Conservation (phyloP, 2,888 invertebrate species). For the Formica aserva region DNA sequence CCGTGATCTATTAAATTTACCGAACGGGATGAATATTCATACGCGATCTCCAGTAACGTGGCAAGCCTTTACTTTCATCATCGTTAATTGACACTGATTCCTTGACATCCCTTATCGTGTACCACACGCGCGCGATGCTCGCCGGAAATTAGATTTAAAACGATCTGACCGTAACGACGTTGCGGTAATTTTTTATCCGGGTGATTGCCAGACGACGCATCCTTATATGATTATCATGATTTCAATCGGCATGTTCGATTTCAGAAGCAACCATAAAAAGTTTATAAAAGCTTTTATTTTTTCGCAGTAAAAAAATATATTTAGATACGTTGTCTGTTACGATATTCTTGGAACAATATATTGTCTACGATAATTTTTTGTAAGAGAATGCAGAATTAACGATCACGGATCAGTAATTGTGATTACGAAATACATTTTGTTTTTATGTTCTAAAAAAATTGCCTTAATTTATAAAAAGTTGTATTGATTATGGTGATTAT, state of each 20-base stretch:
- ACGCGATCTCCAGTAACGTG: constrained; percentile 64
- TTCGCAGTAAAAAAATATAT: neutral
- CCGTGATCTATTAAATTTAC: constrained; percentile 72
- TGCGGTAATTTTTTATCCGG: constrained; percentile 70
- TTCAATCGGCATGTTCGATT: constrained; percentile 39
- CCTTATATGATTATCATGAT: constrained; percentile 58
- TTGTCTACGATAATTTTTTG: neutral
- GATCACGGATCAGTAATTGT: neutral
- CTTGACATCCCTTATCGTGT: constrained; percentile 71
- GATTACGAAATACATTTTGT: neutral
- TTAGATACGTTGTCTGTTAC: constrained; percentile 1
- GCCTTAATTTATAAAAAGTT: neutral
- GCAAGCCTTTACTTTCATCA: constrained; percentile 75
- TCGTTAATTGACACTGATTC: constrained; percentile 77
- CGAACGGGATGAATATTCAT: constrained; percentile 74
- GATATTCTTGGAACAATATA: neutral
- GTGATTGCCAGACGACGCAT: constrained; percentile 48
- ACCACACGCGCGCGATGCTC: constrained; percentile 56
- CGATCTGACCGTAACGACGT: constrained; percentile 72
- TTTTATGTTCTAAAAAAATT: constrained; percentile 34
- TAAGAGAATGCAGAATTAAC: neutral
- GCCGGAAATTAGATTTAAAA: constrained; percentile 70
- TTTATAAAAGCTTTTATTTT: constrained; percentile 18
- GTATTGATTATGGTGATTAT: neutral
- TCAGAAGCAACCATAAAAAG: constrained; percentile 2